A percentile compares a stretch with the other conserved stretches of the same genome.
These are phyloP conservation scores for Alethe castanea DNA, from an alignment of 2,113 vertebrate genomes.

Conservation along the genomic window DNA sequence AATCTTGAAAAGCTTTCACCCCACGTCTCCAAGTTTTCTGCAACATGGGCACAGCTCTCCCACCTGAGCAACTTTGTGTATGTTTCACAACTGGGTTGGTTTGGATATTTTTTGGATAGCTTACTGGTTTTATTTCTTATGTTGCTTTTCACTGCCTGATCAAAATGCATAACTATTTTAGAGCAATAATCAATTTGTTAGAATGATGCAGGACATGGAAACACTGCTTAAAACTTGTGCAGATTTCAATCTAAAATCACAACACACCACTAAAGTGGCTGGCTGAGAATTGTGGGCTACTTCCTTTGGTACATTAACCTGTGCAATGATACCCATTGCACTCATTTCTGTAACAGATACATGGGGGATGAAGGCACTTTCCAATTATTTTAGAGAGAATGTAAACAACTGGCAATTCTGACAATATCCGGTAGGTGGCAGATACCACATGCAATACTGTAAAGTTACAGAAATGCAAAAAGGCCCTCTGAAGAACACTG, in stretches of 20 bases:
- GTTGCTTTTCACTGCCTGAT: not conserved
- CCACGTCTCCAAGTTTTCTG: not conserved
- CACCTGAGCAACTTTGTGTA: not conserved
- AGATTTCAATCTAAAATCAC: not conserved
- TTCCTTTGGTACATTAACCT: not conserved
- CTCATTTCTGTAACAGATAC: not conserved
- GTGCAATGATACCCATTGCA: not conserved
- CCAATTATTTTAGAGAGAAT: not conserved
- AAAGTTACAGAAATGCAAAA: not conserved
- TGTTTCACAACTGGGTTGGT: not conserved
- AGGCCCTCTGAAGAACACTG: not conserved
- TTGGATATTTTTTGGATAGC: not conserved
- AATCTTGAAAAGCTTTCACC: not conserved
- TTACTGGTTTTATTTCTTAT: not conserved
- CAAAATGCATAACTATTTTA: not conserved
- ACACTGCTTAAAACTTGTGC: not conserved
- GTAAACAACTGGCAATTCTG: not conserved
- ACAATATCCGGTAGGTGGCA: conserved; percentile 63
- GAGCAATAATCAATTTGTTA: not conserved
- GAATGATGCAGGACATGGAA: not conserved
- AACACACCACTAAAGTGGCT: rapidly evolving
- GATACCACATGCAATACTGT: not conserved
- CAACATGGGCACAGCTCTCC: not conserved
- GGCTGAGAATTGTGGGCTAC: not conserved
- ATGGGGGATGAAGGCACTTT: not conserved